These are phyloP conservation scores for Grallaria varia DNA, from an alignment of 2,113 vertebrate species.

Conservation along the genomic window DNA sequence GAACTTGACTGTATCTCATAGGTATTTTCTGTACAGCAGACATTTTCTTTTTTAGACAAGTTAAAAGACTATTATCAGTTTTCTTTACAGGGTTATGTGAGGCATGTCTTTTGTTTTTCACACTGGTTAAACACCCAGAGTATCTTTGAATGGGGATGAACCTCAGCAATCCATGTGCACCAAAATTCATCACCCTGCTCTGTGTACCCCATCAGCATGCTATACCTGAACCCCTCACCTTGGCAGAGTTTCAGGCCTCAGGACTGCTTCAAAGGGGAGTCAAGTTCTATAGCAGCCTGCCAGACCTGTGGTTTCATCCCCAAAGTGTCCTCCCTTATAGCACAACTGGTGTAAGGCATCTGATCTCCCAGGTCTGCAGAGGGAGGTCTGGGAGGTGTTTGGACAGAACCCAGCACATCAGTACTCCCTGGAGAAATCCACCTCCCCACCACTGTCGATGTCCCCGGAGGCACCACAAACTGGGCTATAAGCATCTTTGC, in stretches of 20 bases:
- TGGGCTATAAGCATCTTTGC: neutral
- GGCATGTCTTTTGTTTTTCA: neutral
- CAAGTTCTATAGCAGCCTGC: neutral
- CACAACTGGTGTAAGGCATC: neutral
- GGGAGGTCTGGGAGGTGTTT: neutral
- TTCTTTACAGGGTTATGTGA: neutral
- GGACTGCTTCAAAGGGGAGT: neutral
- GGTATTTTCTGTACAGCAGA: neutral
- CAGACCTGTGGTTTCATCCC: neutral
- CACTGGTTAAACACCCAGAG: neutral
- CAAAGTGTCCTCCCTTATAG: neutral
- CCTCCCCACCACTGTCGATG: accelerated
- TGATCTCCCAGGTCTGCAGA: neutral
- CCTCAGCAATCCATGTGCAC: accelerated
- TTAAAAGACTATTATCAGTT: neutral
- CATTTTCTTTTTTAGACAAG: neutral
- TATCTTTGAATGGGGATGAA: neutral
- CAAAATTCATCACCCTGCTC: neutral
- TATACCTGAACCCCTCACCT: neutral
- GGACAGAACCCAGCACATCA: neutral
- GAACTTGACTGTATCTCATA: neutral
- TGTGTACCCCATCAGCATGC: accelerated
- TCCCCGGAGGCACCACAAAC: neutral
- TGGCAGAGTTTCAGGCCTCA: neutral
- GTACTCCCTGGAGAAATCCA: neutral